These are phyloP conservation scores for Cardiocondyla obscurior DNA, from an alignment of 1,140 invertebrate genomes.

Conservation along the genomic window DNA sequence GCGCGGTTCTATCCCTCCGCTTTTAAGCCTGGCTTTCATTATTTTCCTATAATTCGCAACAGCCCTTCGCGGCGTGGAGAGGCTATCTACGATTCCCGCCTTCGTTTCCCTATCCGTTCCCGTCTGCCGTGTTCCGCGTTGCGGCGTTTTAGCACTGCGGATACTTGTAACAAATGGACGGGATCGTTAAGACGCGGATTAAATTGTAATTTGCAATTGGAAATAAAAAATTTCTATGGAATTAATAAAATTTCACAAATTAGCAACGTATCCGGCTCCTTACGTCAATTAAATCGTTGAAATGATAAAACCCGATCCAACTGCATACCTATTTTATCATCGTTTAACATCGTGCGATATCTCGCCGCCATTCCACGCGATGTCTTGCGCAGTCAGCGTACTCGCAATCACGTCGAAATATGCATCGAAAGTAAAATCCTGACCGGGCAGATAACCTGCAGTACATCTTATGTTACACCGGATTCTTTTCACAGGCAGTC, in stretches of 20 bases:
- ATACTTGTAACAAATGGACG: not conserved
- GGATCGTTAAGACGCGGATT: not conserved
- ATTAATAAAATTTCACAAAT: too few relatives aligned
- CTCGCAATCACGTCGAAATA: conserved; percentile 87
- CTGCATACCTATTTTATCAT: too few relatives aligned
- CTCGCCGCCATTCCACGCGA: conserved; percentile 84
- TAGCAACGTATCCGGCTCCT: too few relatives aligned
- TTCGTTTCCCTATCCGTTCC: conserved; percentile 6
- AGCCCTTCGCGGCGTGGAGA: conserved; percentile 66
- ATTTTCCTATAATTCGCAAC: conserved; percentile 84
- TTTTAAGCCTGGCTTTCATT: conserved; percentile 82
- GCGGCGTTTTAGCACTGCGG: not conserved
- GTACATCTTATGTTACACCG: conserved; percentile 86
- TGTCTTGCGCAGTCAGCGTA: conserved; percentile 86
- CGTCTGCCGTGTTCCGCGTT: not conserved
- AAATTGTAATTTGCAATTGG: not conserved
- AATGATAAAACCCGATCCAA: too few relatives aligned
- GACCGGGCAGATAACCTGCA: conserved; percentile 86
- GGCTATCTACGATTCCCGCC: conserved; percentile 47
- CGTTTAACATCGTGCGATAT: conserved; percentile 77
- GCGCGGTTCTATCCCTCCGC: conserved; percentile 48
- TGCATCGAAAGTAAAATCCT: conserved; percentile 83
- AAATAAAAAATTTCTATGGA: too few relatives aligned
- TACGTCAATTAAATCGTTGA: too few relatives aligned
- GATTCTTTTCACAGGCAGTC: conserved; percentile 76